A percentile compares a stretch with the other conserved stretches of the same genome.
Conservation (phyloP, 2,113 vertebrate genomes). For the Dipodomys ordii region DNA sequence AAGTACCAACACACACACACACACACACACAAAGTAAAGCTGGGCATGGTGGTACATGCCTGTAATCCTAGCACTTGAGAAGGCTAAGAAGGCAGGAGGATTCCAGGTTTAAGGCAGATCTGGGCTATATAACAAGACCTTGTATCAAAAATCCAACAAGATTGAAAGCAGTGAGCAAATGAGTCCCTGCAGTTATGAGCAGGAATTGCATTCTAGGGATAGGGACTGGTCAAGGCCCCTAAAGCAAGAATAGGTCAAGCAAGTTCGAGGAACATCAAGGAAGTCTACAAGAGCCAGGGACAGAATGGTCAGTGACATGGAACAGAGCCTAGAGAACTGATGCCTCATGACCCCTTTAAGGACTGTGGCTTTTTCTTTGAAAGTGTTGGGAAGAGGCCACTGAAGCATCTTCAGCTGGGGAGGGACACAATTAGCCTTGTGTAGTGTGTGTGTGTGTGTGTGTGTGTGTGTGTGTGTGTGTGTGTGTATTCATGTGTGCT, state of each 20-base stretch:
- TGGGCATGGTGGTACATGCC: too few species aligned
- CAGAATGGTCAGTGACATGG: background rate
- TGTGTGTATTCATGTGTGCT: too few species aligned
- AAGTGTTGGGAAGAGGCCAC: background rate
- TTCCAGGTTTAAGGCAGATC: too few species aligned
- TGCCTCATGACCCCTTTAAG: background rate
- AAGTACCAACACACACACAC: too few species aligned
- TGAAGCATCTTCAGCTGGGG: background rate
- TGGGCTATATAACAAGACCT: too few species aligned
- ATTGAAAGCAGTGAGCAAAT: background rate
- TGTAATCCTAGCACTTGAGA: too few species aligned
- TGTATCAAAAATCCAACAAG: too few species aligned
- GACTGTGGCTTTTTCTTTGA: background rate
- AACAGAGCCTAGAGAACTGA: background rate
- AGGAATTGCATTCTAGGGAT: background rate
- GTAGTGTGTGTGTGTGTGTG: too few species aligned
- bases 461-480: too few species aligned
- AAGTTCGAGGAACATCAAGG: background rate
- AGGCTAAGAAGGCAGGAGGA: too few species aligned
- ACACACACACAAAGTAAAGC: too few species aligned
- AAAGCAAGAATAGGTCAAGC: background rate
- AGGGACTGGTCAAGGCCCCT: background rate
- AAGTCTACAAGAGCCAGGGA: background rate
- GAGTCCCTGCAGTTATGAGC: background rate
- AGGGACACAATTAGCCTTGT: background rate